These are phyloP conservation scores for Keiferia lycopersicella DNA, from an alignment of 2,888 invertebrate genomes.

Conservation along the genomic window DNA sequence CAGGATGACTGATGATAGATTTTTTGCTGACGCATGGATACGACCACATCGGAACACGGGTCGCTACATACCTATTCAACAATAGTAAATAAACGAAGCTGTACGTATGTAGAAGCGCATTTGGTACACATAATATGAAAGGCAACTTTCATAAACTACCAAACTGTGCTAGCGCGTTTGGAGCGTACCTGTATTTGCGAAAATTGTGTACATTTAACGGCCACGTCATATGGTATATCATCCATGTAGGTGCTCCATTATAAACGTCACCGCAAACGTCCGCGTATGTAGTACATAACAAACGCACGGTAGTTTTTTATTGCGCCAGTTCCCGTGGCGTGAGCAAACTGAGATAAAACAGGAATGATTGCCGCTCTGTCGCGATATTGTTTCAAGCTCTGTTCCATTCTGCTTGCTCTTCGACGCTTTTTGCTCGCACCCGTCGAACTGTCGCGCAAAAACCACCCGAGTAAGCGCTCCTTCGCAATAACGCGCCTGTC, in stretches of 20 bases:
- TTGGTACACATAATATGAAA: not conserved
- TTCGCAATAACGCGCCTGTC: constrained; percentile 43
- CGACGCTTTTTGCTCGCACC: constrained; percentile 63
- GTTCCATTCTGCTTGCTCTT: constrained; percentile 62
- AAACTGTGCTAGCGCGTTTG: not conserved
- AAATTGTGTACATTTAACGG: not conserved
- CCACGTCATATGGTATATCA: constrained; percentile 20
- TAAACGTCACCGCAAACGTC: not conserved
- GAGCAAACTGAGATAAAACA: constrained; percentile 79
- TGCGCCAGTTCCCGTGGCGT: constrained; percentile 72
- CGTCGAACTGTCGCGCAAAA: constrained; percentile 54
- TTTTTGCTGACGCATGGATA: not conserved
- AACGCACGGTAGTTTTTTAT: constrained; percentile 73
- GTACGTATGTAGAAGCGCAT: not conserved
- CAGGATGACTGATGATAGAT: constrained; percentile 18
- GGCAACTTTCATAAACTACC: constrained; percentile 6
- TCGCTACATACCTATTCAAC: too few relatives aligned
- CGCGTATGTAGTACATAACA: constrained; percentile 19
- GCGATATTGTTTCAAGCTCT: constrained; percentile 75
- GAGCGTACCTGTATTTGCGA: constrained; percentile 2
- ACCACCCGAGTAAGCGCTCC: constrained; percentile 48
- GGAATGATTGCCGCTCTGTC: constrained; percentile 77
- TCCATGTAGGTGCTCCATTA: constrained; percentile 15
- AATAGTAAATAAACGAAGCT: not conserved
- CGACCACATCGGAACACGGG: not conserved